Evolutionary conservation across 1,140 invertebrate species (phyloP).

Genomic region (Neuroterus valhalla): DNA sequence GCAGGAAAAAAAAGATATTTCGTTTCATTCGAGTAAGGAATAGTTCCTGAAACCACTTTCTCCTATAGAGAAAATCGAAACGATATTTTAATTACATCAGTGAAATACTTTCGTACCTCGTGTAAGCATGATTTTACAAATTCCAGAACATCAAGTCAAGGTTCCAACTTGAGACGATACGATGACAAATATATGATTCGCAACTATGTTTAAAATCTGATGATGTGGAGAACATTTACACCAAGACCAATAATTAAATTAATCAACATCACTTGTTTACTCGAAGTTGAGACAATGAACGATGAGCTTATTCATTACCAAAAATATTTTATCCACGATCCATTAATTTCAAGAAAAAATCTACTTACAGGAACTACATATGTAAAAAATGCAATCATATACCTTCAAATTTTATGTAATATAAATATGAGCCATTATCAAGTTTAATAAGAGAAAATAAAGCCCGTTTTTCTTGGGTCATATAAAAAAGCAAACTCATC

Average conservation of each 20-base stretch:
- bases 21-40: neutral
- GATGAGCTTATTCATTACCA: neutral
- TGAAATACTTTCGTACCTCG: neutral
- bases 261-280: neutral
- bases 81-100: neutral
- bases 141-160: neutral
- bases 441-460: constrained; percentile 2
- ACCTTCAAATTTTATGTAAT: too few species aligned
- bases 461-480: neutral
- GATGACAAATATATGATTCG: too few species aligned
- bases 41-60: constrained; percentile 21
- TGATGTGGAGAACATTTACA: too few species aligned
- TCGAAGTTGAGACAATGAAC: neutral
- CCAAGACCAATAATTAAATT: neutral
- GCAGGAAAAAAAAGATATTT: neutral
- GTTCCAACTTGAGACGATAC: too few species aligned
- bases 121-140: constrained; percentile 6
- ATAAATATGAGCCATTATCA: neutral
- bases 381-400: too few species aligned
- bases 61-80: constrained; percentile 8
- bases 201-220: too few species aligned
- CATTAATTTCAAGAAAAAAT: too few species aligned
- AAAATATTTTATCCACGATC: too few species aligned
- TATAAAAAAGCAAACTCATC: constrained; percentile 13
- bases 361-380: too few species aligned